These are phyloP conservation scores for Macrosiphum euphorbiae DNA, from an alignment of 2,888 invertebrate species.

Conservation along the genomic window DNA sequence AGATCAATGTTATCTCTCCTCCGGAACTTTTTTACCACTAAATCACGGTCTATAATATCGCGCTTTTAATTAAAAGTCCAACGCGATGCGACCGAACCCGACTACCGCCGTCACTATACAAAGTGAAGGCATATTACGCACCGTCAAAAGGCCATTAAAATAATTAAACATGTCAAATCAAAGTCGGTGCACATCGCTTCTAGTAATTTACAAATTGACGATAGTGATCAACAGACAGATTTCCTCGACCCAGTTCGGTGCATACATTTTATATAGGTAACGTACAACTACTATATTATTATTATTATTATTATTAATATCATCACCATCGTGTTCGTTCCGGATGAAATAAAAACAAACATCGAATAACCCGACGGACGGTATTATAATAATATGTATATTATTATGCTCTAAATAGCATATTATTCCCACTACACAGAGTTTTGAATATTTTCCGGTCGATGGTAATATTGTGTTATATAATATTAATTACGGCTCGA, in stretches of 20 bases:
- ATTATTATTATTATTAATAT: background rate
- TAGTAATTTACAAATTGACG: conserved; percentile 5
- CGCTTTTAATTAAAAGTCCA: background rate
- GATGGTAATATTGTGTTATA: background rate
- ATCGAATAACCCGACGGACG: background rate
- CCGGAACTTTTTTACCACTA: background rate
- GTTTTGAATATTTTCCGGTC: background rate
- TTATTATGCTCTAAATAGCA: background rate
- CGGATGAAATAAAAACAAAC: background rate
- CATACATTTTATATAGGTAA: background rate
- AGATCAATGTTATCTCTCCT: background rate
- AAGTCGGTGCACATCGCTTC: background rate
- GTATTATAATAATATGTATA: background rate
- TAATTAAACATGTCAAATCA: conserved; percentile 28
- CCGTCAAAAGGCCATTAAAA: conserved; percentile 4
- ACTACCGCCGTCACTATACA: background rate
- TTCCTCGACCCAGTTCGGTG: background rate
- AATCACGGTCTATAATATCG: background rate
- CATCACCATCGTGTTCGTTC: background rate
- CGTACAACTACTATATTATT: background rate
- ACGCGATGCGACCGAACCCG: background rate
- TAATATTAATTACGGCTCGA: too few species aligned
- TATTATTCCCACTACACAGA: background rate
- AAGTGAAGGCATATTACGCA: too few species aligned
- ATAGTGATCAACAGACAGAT: background rate